phyloP scores from a whole-genome alignment of 2,797 vertebrate genomes.

The Calcarius lapponicus region DNA sequence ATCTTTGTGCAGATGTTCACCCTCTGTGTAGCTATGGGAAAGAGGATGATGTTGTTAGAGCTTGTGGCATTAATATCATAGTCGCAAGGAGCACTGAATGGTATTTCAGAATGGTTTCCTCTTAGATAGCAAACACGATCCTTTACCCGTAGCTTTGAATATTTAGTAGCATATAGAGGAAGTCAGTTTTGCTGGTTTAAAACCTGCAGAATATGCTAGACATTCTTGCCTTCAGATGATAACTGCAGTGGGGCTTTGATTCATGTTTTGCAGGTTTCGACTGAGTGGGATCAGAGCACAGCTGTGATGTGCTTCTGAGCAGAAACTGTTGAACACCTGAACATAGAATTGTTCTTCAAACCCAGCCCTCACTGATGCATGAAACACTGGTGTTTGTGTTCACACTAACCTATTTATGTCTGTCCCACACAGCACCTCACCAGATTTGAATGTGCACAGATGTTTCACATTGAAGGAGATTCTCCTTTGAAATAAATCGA shows the following conservation, averaged over 20 bases:
- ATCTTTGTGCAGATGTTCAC: not conserved
- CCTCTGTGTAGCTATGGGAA: not conserved
- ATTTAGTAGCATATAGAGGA: not conserved
- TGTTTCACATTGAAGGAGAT: constrained; percentile 14
- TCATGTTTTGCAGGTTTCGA: not conserved
- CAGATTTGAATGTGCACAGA: constrained; percentile 29
- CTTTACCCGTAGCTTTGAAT: not conserved
- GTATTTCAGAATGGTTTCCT: not conserved
- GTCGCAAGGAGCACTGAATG: not conserved
- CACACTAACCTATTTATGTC: not conserved
- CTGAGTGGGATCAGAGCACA: not conserved
- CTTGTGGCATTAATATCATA: not conserved
- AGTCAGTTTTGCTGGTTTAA: not conserved
- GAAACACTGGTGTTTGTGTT: not conserved
- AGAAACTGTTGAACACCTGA: not conserved
- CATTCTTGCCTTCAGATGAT: not conserved
- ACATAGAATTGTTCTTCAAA: not conserved
- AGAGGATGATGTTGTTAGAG: not conserved
- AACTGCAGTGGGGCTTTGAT: not conserved
- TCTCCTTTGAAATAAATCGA: constrained; percentile 52
- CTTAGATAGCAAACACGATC: not conserved
- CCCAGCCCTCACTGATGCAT: not conserved
- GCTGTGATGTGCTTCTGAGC: not conserved
- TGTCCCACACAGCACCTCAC: not conserved
- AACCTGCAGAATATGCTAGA: not conserved